phyloP scores from a whole-genome alignment of 2,113 vertebrate species.

The Tenrec ecaudatus region DNA sequence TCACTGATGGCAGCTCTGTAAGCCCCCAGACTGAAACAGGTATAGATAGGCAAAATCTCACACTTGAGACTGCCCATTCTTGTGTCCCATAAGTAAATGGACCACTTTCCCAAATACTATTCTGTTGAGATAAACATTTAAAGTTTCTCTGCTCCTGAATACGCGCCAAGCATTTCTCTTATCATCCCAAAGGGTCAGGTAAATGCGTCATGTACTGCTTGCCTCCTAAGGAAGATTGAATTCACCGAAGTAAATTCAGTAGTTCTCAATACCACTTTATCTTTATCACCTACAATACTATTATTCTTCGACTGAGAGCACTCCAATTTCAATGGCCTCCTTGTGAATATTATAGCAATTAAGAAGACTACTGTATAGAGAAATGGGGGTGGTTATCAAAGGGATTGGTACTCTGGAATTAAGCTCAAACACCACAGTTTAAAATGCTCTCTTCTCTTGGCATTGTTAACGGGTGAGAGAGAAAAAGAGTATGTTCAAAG shows the following conservation, averaged over 20 bases:
- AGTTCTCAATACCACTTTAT: constrained; percentile 72
- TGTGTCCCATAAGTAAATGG: constrained; percentile 38
- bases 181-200: constrained; percentile 58
- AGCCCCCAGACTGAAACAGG: neutral
- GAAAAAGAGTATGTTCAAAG: constrained; percentile 58
- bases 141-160: constrained; percentile 61
- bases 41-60: neutral
- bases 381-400: constrained; percentile 3
- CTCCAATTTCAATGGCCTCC: constrained; percentile 64
- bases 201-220: constrained; percentile 34
- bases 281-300: constrained; percentile 40
- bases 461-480: constrained; percentile 44
- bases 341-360: constrained; percentile 74
- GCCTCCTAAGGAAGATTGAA: constrained; percentile 66
- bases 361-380: constrained; percentile 63
- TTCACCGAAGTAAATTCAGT: constrained; percentile 71
- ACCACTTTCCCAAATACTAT: constrained; percentile 44
- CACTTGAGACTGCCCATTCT: neutral
- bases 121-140: constrained; percentile 46
- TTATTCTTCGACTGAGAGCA: constrained; percentile 59
- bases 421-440: constrained; percentile 54
- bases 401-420: constrained; percentile 60
- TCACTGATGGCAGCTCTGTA: constrained; percentile 45
- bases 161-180: constrained; percentile 49
- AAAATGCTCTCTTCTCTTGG: constrained; percentile 42